Percentiles rank a stretch among this genome's conserved stretches.
Conservation (phyloP, 1,140 invertebrate genomes). For the Sarcophaga peregrina region DNA sequence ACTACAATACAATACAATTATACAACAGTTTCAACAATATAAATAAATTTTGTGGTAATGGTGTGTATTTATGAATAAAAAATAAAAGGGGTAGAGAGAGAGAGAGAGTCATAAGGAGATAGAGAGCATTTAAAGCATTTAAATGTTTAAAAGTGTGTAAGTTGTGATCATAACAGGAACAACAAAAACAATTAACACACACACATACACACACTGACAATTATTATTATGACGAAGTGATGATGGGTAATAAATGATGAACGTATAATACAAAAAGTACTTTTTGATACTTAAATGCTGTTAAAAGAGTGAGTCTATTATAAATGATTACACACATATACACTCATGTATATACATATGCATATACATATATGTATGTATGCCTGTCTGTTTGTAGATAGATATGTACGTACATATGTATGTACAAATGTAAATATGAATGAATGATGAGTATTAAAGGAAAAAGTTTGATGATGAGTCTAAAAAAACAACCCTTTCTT, state of each 20-base stretch:
- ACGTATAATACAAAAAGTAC: background rate
- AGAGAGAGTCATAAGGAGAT: too few species aligned
- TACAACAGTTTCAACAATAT: conserved; percentile 20
- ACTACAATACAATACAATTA: conserved; percentile 19
- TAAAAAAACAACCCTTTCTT: background rate
- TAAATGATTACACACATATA: background rate
- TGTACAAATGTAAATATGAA: background rate
- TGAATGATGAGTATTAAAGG: background rate
- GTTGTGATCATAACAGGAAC: background rate
- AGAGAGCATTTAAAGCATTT: too few species aligned
- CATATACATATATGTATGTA: background rate
- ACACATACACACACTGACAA: conserved; percentile 23
- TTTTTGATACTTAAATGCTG: too few species aligned
- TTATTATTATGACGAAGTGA: background rate
- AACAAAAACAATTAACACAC: conserved; percentile 38
- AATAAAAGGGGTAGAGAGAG: background rate
- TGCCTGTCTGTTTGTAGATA: background rate
- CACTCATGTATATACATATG: background rate
- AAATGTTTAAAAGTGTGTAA: background rate
- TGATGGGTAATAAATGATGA: conserved; percentile 39
- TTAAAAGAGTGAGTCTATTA: too few species aligned
- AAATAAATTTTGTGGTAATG: conserved; percentile 11
- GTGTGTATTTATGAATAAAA: background rate
- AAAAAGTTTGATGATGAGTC: background rate
- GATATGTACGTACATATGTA: background rate